phyloP scores from a whole-genome alignment of 2,797 vertebrate species.

The Nannoperca australis region DNA sequence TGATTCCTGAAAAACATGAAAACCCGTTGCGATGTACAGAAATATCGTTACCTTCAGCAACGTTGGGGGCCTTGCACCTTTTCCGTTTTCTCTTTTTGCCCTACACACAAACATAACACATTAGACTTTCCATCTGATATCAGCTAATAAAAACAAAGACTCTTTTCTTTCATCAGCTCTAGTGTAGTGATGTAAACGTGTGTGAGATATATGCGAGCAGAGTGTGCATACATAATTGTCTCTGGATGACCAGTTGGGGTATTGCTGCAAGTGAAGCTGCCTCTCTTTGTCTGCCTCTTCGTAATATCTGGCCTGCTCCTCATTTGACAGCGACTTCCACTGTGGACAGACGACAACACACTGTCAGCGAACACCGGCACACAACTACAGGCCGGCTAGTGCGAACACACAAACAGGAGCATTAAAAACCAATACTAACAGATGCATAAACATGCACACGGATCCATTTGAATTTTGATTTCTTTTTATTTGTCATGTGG shows the following conservation, averaged over 20 bases:
- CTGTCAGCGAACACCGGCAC: not conserved
- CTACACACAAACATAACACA: not conserved
- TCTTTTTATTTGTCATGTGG: not conserved
- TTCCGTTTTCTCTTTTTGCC: not conserved
- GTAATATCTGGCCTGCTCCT: slow-evolving; percentile 1
- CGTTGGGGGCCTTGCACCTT: not conserved
- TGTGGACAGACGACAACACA: slow-evolving; percentile 4
- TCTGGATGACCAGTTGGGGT: not conserved
- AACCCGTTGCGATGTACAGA: not conserved
- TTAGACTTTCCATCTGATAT: not conserved
- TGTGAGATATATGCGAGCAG: not conserved
- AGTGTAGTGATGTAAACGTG: not conserved
- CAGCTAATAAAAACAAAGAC: not conserved
- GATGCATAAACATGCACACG: not conserved
- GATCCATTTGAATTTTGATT: not conserved
- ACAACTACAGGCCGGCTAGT: not conserved
- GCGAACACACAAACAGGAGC: not conserved
- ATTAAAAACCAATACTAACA: not conserved
- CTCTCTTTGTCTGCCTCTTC: not conserved
- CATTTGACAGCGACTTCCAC: not conserved
- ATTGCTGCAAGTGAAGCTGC: not conserved
- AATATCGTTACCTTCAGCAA: not conserved
- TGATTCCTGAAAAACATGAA: not conserved
- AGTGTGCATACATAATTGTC: slow-evolving; percentile 11
- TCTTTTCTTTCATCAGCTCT: not conserved